phyloP scores from a whole-genome alignment of 1,140 invertebrate genomes.

The Papilio helenus region DNA sequence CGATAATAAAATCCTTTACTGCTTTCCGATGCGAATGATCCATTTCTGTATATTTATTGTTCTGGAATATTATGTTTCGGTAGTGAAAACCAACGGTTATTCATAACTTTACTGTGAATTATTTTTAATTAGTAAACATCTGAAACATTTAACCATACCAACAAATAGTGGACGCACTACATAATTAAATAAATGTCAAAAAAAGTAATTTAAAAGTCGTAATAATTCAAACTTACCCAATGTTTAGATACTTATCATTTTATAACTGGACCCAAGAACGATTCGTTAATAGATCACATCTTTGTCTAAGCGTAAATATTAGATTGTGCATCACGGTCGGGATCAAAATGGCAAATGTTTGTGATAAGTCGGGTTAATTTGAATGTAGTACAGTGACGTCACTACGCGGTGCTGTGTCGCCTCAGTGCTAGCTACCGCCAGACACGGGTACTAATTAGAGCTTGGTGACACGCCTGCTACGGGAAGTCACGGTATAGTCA shows the following conservation, averaged over 20 bases:
- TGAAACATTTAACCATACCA: too few species aligned
- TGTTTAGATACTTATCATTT: too few species aligned
- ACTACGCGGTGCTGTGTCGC: slow-evolving; percentile 48
- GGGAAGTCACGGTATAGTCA: slow-evolving; percentile 61
- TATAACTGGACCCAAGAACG: not conserved
- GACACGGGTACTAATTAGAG: slow-evolving; percentile 80
- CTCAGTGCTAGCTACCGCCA: slow-evolving; percentile 73
- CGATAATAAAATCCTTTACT: slow-evolving; percentile 31
- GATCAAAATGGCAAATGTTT: slow-evolving; percentile 26
- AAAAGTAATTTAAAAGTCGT: too few species aligned
- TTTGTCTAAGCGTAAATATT: not conserved
- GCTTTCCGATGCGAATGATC: not conserved
- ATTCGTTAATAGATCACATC: not conserved
- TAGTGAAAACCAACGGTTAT: not conserved
- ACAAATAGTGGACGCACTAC: too few species aligned
- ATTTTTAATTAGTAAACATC: not conserved
- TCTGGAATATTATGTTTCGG: not conserved
- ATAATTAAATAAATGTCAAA: too few species aligned
- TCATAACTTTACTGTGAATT: not conserved
- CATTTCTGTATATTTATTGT: not conserved
- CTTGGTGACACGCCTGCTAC: slow-evolving; percentile 72
- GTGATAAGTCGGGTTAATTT: slow-evolving; percentile 15
- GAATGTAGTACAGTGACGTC: slow-evolving; percentile 27
- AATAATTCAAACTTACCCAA: too few species aligned
- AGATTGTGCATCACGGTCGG: not conserved